Evolutionary conservation across 2,888 invertebrate species (phyloP).

Genomic region (Choreutis nemorana): DNA sequence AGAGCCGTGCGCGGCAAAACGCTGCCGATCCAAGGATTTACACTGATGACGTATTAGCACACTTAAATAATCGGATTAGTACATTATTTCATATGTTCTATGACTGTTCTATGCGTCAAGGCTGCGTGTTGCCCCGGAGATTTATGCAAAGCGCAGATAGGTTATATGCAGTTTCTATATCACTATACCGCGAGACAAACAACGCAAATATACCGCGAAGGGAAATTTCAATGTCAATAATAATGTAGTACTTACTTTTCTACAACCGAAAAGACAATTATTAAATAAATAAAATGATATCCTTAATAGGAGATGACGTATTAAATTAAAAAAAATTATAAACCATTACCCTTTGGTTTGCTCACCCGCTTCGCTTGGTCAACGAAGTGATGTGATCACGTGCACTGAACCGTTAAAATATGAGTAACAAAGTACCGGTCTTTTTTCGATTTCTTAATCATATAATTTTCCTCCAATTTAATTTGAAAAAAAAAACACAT

Average conservation of each 20-base stretch:
- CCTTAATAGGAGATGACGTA: constrained; percentile 51
- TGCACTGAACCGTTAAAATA: constrained; percentile 13
- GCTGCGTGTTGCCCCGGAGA: constrained; percentile 48
- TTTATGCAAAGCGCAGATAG: constrained; percentile 54
- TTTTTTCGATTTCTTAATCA: no score
- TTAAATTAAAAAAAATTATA: constrained; percentile 34
- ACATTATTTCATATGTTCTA: constrained; percentile 33
- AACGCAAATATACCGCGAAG: constrained; percentile 38
- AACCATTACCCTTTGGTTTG: no score
- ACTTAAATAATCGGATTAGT: constrained; percentile 47
- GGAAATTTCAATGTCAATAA: constrained; percentile 18
- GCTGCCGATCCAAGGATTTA: constrained; percentile 25
- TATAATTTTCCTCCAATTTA: no score
- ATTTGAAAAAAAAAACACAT: no score
- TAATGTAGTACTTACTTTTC: constrained; percentile 41
- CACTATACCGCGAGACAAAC: constrained; percentile 52
- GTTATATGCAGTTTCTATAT: constrained; percentile 63
- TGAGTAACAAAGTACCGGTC: no score
- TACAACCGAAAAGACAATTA: constrained; percentile 23
- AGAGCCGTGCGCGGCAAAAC: constrained; percentile 46
- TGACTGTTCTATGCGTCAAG: constrained; percentile 49
- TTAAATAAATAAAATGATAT: constrained; percentile 28
- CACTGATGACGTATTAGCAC: constrained; percentile 47
- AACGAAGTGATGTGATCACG: constrained; percentile 30
- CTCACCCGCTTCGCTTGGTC: constrained; percentile 46